These are phyloP conservation scores for Notarius quadriscutis DNA, from an alignment of 2,113 vertebrate genomes.

Conservation along the genomic window DNA sequence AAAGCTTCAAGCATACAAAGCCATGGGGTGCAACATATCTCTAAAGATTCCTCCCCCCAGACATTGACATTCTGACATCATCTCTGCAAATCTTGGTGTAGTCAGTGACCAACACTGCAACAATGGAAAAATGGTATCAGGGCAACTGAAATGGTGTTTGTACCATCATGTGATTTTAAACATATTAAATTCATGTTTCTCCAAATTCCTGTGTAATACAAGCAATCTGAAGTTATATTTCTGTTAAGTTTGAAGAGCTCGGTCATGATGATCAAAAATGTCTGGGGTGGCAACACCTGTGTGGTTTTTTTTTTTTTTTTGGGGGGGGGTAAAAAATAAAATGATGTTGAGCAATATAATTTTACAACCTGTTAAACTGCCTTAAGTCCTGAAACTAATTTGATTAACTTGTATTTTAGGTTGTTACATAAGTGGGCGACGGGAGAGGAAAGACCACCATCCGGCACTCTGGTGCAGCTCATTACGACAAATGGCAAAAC, in stretches of 20 bases:
- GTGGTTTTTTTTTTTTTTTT: too few relatives aligned
- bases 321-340: too few relatives aligned
- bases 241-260: not conserved
- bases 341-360: too few relatives aligned
- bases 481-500: slow-evolving; percentile 78
- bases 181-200: not conserved
- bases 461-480: slow-evolving; percentile 82
- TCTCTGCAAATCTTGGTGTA: not conserved
- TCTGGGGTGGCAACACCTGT: not conserved
- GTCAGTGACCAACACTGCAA: too few relatives aligned
- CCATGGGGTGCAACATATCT: not conserved
- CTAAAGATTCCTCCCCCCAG: not conserved
- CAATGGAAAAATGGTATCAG: too few relatives aligned
- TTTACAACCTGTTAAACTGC: not conserved
- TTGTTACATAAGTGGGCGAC: slow-evolving; percentile 79
- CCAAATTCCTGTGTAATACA: not conserved
- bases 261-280: not conserved
- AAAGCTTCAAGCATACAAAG: not conserved
- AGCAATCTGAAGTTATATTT: not conserved
- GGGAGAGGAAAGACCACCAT: slow-evolving; percentile 73
- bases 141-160: too few relatives aligned
- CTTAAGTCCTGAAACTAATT: not conserved
- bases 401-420: slow-evolving; percentile 63
- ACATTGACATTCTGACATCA: too few relatives aligned
- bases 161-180: too few relatives aligned